These are phyloP conservation scores for Perizoma flavofasciatum DNA, from an alignment of 2,888 invertebrate genomes.

Conservation along the genomic window DNA sequence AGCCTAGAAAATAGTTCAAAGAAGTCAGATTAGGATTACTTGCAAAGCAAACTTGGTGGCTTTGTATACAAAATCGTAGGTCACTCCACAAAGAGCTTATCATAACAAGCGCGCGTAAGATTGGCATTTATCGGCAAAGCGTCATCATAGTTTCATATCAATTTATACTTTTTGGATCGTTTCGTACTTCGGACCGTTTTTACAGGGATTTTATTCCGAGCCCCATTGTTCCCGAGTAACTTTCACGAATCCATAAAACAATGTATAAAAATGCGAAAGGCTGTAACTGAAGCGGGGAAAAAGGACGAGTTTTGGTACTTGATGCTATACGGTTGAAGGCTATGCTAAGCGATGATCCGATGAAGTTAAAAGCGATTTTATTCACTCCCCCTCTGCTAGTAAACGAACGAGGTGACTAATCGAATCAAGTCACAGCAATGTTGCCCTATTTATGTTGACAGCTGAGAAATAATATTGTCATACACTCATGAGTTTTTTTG, in stretches of 20 bases:
- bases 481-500: no score
- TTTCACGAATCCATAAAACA: constrained; percentile 54
- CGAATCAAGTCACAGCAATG: neutral
- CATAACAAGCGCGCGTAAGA: constrained; percentile 7
- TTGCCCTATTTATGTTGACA: no score
- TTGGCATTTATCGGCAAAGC: constrained; percentile 40
- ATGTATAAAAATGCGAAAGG: constrained; percentile 50
- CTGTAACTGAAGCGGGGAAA: constrained; percentile 26
- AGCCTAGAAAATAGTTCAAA: no score
- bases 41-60: neutral
- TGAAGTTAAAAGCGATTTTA: constrained; percentile 16
- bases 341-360: constrained; percentile 17
- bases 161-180: constrained; percentile 6
- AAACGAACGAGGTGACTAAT: constrained; percentile 1
- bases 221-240: constrained; percentile 50
- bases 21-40: no score
- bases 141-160: constrained; percentile 46
- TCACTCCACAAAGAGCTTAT: constrained; percentile 3
- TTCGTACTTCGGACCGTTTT: constrained; percentile 36
- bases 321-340: constrained; percentile 18
- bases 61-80: constrained; percentile 10
- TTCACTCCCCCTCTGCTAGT: constrained; percentile 1
- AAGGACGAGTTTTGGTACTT: constrained; percentile 26
- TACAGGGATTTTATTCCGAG: constrained; percentile 45
- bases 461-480: no score